Evolutionary conservation across 2,888 invertebrate species (phyloP).

Genomic region (Ochropleura leucogaster): DNA sequence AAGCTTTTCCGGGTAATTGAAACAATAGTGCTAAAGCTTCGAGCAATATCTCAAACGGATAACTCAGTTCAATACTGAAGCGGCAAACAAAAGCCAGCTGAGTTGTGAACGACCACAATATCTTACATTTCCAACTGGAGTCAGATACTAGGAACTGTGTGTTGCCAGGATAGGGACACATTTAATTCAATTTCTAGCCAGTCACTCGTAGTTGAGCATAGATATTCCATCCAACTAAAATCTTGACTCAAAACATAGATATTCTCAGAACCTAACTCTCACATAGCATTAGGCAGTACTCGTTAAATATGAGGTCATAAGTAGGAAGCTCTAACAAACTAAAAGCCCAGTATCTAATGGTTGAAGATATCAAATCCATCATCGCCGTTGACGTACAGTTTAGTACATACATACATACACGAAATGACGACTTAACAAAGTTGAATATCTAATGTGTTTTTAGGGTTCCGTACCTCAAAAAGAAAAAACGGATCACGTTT

Average conservation of each 20-base stretch:
- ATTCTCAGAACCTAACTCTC: neutral
- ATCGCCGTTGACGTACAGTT: neutral
- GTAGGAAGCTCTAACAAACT: neutral
- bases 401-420: neutral
- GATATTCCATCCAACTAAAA: conserved; percentile 32
- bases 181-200: conserved; percentile 45
- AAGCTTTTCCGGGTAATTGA: neutral
- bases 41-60: neutral
- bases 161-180: conserved; percentile 19
- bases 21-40: neutral
- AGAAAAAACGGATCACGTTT: too few species aligned
- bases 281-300: neutral
- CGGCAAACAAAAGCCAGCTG: conserved; percentile 14
- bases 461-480: too few species aligned
- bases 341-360: neutral
- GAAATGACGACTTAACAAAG: neutral
- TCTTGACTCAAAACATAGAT: conserved; percentile 15
- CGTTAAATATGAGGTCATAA: neutral
- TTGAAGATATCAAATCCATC: neutral
- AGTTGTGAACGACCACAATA: neutral
- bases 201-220: conserved; percentile 18
- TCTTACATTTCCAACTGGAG: conserved; percentile 3
- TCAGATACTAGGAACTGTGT: conserved; percentile 15
- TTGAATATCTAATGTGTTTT: too few species aligned
- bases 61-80: conserved; percentile 6